These are phyloP conservation scores for Ephydatia muelleri DNA, from an alignment of 37 sponge, comb jelly and placozoan genomes.

Conservation along the genomic window DNA sequence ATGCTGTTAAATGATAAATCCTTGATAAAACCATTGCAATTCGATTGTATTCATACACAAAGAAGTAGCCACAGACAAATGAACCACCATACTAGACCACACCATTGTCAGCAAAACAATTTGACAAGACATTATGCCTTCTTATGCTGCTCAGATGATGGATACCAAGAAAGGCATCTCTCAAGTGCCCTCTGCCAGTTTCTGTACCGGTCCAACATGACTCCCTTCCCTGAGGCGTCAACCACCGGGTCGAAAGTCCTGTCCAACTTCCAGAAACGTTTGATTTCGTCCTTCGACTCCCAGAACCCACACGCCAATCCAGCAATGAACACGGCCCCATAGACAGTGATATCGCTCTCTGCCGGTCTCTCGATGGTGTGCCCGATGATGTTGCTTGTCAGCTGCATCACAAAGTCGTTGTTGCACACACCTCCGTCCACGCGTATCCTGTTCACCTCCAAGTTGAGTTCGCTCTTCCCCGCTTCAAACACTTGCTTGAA, in stretches of 20 bases:
- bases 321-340: constrained; percentile 81
- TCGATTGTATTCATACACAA: too few relatives aligned
- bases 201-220: background rate
- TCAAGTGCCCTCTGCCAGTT: constrained; percentile 65
- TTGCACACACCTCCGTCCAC: constrained; percentile 85
- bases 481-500: constrained; percentile 61
- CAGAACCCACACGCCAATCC: constrained; percentile 84
- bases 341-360: constrained; percentile 70
- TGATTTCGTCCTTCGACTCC: constrained; percentile 56
- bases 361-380: constrained; percentile 40
- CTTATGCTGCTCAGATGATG: too few relatives aligned
- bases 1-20: too few relatives aligned
- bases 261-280: constrained; percentile 36
- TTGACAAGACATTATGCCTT: too few relatives aligned
- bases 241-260: constrained; percentile 19
- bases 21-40: too few relatives aligned
- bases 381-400: constrained; percentile 55
- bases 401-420: constrained; percentile 70
- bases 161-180: constrained; percentile 61
- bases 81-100: too few relatives aligned
- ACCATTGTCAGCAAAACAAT: too few relatives aligned
- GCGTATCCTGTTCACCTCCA: constrained; percentile 19
- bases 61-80: too few relatives aligned
- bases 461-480: constrained; percentile 28
- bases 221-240: background rate